Evolutionary conservation across 2,888 invertebrate species (phyloP).

Genomic region (Ectropis crepuscularia): DNA sequence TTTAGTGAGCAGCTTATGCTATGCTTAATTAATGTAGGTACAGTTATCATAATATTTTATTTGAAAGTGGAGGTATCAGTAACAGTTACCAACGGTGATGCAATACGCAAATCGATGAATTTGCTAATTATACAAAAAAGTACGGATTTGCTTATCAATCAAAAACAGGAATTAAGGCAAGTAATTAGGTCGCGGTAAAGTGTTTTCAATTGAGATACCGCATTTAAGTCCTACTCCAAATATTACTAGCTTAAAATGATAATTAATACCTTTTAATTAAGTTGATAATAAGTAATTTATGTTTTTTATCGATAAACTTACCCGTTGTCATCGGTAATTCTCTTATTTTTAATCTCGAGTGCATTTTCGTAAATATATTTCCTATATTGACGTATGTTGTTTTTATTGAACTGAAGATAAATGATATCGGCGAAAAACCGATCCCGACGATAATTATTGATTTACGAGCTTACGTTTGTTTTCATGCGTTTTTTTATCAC

Average conservation of each 20-base stretch:
- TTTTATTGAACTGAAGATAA: constrained; percentile 23
- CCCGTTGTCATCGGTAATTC: neutral
- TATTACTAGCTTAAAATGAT: neutral
- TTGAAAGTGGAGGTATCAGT: too few relatives aligned
- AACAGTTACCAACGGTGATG: too few relatives aligned
- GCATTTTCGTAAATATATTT: neutral
- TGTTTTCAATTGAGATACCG: too few relatives aligned
- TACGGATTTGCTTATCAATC: too few relatives aligned
- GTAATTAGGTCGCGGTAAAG: too few relatives aligned
- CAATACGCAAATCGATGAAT: too few relatives aligned
- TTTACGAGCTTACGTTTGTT: constrained; percentile 58
- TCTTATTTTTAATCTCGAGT: neutral
- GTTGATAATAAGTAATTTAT: constrained; percentile 19
- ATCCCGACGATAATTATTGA: constrained; percentile 65
- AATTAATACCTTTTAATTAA: neutral
- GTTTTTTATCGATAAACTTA: neutral
- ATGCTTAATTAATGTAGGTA: too few relatives aligned
- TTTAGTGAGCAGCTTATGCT: too few relatives aligned
- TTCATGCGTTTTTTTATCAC: constrained; percentile 7
- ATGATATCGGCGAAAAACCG: constrained; percentile 40
- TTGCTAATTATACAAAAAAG: too few relatives aligned
- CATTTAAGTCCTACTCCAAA: neutral
- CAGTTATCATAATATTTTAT: too few relatives aligned
- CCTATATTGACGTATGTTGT: constrained; percentile 12
- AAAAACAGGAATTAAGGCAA: too few relatives aligned